Evolutionary conservation across 2,113 vertebrate species (phyloP).

Genomic region (Neolamprologus sp.): DNA sequence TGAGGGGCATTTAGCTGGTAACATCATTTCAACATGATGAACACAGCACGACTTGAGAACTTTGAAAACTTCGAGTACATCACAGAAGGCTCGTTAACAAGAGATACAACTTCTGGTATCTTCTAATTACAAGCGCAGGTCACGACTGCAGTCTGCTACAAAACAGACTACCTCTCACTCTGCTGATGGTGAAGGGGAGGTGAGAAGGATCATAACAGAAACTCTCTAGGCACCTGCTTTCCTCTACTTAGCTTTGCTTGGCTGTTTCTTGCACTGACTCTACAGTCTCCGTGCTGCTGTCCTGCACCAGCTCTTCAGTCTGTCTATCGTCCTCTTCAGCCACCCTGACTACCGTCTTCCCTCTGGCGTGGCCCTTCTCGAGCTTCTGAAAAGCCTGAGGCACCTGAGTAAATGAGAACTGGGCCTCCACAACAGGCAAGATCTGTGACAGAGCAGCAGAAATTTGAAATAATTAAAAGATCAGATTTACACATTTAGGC

Average conservation of each 20-base stretch:
- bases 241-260: not conserved
- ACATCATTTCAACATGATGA: not conserved
- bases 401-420: conserved; percentile 82
- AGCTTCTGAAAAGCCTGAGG: conserved; percentile 87
- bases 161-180: not conserved
- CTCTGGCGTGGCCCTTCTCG: conserved; percentile 85
- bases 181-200: not conserved
- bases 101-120: not conserved
- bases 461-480: not conserved
- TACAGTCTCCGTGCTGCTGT: not conserved
- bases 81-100: not conserved
- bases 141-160: not conserved
- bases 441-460: conserved; percentile 67
- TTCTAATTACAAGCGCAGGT: not conserved
- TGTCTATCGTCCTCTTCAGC: conserved; percentile 43
- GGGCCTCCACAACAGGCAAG: conserved; percentile 83
- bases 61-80: not conserved
- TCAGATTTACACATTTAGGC: not conserved
- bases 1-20: not conserved
- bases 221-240: not conserved
- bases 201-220: not conserved
- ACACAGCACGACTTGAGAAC: not conserved
- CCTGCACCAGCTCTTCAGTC: not conserved
- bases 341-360: conserved; percentile 84
- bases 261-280: not conserved